Base-by-base conservation (phyloP, 2,797 vertebrate species). In the Margarornis squamiger region DNA sequence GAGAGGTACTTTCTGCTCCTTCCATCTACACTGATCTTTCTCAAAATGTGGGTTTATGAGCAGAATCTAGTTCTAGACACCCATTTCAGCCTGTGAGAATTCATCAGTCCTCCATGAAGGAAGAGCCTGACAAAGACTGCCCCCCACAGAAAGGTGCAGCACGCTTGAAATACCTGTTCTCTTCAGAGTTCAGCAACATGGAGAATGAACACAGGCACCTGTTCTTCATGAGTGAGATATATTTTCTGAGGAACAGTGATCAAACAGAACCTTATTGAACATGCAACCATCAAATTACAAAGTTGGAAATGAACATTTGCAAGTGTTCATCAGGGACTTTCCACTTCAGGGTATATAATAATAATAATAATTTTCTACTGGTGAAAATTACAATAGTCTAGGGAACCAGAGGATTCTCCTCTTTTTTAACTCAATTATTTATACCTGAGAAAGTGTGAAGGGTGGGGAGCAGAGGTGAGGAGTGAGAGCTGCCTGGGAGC, bases 381-480 rank as follows among this genome's bases (percentile, higher is more conserved):
- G 11, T 72, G 24, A 75, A 87, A 90, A 75, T 21, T 67, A 19
- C 38, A 67, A 21, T 38, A 51, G 10, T 13, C 21, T 57, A 38
- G 23, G 24, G 27, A 92, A 75, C 19, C 0, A 0, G 27, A 52
- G 6, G 30, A 6, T 62, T 62, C 23, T 78, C 4, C 8, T 19
- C 51, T 48, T 48, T 54, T 68, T 67, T 66, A n/a, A 16, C n/a
- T 62, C 52, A 26, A 30, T 34, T 74, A 46, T 55, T 86, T 15
- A 83, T 15, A 21, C 9, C 3, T 30, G 3, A 73, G 11, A 62
- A 68, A 80, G 30, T 22, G 11, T 10, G 26, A 0, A 1, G 22
- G 2, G 7, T 10, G 1, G 10, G 3, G 14, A 1, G 17, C 3
- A 51, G 52, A 29, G 12, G 11, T 72, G 22, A 43, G 10, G 16